Evolutionary conservation across 2,797 vertebrate species (phyloP).

Genomic region (Dryobates pubescens): DNA sequence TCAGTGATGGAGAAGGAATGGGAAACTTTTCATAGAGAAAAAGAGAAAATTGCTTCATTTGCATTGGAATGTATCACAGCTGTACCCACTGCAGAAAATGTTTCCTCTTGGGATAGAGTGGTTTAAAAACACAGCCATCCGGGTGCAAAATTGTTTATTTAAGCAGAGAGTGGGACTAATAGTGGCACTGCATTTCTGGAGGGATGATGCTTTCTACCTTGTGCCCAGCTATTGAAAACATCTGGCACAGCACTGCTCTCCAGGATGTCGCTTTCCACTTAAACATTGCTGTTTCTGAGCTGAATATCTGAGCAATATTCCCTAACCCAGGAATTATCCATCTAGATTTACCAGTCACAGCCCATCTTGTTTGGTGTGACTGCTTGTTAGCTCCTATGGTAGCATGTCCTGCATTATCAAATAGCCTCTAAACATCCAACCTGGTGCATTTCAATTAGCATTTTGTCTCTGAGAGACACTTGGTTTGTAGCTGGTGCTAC

Average conservation of each 20-base stretch:
- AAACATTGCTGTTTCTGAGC: neutral
- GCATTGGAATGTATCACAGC: slow-evolving; percentile 50
- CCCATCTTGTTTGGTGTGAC: neutral
- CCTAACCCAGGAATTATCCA: neutral
- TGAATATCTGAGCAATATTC: neutral
- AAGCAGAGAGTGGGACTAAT: neutral
- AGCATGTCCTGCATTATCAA: neutral
- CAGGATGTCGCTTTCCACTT: neutral
- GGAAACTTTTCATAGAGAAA: slow-evolving; percentile 31
- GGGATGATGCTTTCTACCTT: neutral
- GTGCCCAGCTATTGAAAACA: neutral
- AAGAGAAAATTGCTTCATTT: slow-evolving; percentile 49
- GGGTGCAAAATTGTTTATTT: slow-evolving; percentile 26
- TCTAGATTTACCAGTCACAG: neutral
- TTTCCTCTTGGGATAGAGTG: slow-evolving; percentile 5
- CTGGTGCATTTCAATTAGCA: neutral
- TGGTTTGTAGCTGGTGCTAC: neutral
- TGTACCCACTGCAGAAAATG: neutral
- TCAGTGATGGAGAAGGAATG: slow-evolving; percentile 3
- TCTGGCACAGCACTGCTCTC: neutral
- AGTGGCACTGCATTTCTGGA: neutral
- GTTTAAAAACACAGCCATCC: neutral
- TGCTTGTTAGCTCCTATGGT: neutral
- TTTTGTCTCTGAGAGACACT: neutral
- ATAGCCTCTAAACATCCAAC: neutral